Percentiles rank a stretch among this genome's conserved stretches.
Evolutionary conservation across 2,888 invertebrate genomes (phyloP).

Genomic region (Bedellia somnulentella): DNA sequence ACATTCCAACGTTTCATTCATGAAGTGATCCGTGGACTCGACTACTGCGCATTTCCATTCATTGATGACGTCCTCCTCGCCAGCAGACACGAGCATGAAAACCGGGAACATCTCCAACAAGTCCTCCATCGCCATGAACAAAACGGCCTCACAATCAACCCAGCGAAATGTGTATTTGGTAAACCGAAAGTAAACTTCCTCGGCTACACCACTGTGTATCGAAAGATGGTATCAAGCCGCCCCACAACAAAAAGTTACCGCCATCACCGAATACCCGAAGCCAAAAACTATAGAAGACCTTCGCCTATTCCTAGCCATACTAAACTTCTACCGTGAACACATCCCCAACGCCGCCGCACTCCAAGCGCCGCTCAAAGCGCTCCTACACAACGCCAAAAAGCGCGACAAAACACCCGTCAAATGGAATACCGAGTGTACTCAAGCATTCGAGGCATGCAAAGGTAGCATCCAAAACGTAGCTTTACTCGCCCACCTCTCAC

Average conservation of each 20-base stretch:
- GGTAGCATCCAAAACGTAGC: background rate
- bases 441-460: constrained; percentile 2
- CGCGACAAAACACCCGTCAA: constrained; percentile 4
- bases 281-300: constrained; percentile 4
- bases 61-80: constrained; percentile 17
- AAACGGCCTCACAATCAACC: constrained; percentile 4
- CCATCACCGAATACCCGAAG: constrained; percentile 2
- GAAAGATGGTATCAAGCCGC: constrained; percentile 3
- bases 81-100: constrained; percentile 8
- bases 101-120: constrained; percentile 4
- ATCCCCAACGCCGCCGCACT: constrained; percentile 4
- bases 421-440: background rate
- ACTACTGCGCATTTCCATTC: constrained; percentile 12
- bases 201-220: constrained; percentile 5
- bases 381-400: constrained; percentile 4
- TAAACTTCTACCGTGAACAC: constrained; percentile 6
- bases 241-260: background rate
- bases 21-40: constrained; percentile 4
- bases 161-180: constrained; percentile 3
- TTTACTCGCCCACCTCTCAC: constrained; percentile 1
- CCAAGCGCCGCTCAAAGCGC: background rate
- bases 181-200: constrained; percentile 1
- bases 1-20: constrained; percentile 6
- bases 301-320: constrained; percentile 9
- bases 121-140: constrained; percentile 8